A percentile compares a stretch with the other conserved stretches of the same genome.
These are phyloP conservation scores for Vireo griseus DNA, from an alignment of 2,797 vertebrate species.

Conservation along the genomic window DNA sequence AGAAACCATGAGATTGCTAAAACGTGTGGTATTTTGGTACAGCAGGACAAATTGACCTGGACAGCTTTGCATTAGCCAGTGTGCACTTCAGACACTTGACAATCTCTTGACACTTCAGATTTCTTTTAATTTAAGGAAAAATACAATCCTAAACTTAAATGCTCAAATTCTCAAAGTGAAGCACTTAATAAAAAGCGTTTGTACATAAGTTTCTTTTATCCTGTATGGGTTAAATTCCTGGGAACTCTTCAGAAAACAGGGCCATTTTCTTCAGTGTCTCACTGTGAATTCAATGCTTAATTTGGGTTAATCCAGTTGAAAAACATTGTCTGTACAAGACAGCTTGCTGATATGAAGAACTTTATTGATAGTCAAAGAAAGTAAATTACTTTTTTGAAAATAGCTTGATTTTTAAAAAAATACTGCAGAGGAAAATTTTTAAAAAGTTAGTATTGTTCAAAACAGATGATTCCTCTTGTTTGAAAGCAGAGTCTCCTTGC, in stretches of 20 bases:
- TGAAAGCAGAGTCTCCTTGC: background rate
- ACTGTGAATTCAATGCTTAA: background rate
- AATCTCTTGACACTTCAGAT: background rate
- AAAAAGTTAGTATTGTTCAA: background rate
- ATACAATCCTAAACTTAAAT: background rate
- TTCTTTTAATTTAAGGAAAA: background rate
- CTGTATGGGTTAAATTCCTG: background rate
- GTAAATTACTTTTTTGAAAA: background rate
- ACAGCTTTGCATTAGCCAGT: background rate
- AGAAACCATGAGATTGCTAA: background rate
- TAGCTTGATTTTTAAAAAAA: background rate
- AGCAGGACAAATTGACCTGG: background rate
- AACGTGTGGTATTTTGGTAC: background rate
- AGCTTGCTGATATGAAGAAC: background rate
- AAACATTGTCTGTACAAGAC: background rate
- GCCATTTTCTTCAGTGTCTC: background rate
- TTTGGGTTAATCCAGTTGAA: background rate
- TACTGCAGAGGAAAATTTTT: background rate
- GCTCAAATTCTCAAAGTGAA: background rate
- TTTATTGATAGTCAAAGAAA: background rate
- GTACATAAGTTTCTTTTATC: background rate
- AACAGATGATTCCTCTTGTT: background rate
- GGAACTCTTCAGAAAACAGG: background rate
- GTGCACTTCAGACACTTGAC: background rate
- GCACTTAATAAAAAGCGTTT: background rate